These are phyloP conservation scores for Plodia interpunctella DNA, from an alignment of 1,140 invertebrate genomes.

Conservation along the genomic window DNA sequence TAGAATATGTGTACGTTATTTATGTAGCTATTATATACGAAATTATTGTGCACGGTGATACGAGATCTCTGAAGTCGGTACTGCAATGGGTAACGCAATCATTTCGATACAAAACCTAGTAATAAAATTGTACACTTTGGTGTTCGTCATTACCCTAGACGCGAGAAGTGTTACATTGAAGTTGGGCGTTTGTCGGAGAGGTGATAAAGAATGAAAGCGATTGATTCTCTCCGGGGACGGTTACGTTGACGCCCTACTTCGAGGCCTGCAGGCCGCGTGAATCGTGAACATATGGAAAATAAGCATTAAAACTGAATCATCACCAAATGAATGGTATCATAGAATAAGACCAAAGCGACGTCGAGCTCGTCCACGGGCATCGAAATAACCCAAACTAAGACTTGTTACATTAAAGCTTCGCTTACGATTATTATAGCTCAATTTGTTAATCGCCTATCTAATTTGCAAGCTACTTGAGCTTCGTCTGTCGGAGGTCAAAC, in stretches of 20 bases:
- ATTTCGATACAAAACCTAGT: background rate
- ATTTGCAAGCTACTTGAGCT: constrained; percentile 58
- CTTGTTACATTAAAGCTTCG: constrained; percentile 62
- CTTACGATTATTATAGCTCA: constrained; percentile 56
- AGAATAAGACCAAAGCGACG: constrained; percentile 22
- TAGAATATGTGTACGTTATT: constrained; percentile 72
- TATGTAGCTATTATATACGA: constrained; percentile 53
- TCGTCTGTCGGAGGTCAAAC: constrained; percentile 35
- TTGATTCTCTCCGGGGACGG: constrained; percentile 60
- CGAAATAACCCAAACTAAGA: constrained; percentile 32
- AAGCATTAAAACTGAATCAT: background rate
- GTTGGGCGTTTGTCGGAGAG: constrained; percentile 60
- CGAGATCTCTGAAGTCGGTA: constrained; percentile 50
- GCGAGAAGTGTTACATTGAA: constrained; percentile 27
- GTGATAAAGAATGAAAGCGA: constrained; percentile 46
- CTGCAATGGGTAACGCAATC: background rate
- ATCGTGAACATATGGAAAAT: background rate
- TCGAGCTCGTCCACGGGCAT: constrained; percentile 28
- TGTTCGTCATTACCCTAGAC: constrained; percentile 26
- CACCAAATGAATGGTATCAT: constrained; percentile 7
- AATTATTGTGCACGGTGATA: constrained; percentile 60
- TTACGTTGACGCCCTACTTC: constrained; percentile 46
- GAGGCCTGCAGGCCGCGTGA: background rate
- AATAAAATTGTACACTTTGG: constrained; percentile 14
- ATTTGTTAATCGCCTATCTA: constrained; percentile 75